Evolutionary conservation across 2,113 vertebrate species (phyloP), one percentile per base, ranked within the genome.

Genomic region (Garra rufa): DNA sequence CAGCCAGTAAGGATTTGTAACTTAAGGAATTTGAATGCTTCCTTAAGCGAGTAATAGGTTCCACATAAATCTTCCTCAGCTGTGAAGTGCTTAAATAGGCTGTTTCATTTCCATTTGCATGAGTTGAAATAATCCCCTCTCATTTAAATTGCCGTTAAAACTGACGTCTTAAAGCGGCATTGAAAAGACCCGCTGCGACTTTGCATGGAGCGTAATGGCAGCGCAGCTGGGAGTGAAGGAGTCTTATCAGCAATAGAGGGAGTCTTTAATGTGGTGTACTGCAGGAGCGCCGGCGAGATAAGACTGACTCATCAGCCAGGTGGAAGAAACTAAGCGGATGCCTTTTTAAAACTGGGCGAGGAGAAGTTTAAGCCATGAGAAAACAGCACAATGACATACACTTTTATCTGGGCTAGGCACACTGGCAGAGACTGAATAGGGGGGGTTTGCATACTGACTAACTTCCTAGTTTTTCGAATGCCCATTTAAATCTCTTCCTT

Each of bases 361-460:
- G 34, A 82, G 84, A 86, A 83, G 82, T 86, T 88, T 83, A 81
- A 81, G 79, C 46, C 65, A n/a, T 52, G 65, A 81, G 63, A 41
- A 81, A 81, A 81, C 70, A 81, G 55, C 41, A 83, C 76, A 73
- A 63, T 73, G 48, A 41, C 84, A 46, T 3, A 38, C 28, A 11
- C 83, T 57, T 90, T 93, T 94, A 94, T 94, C 91, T 83, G 85
- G 90, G 55, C 67, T 81, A 69, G 44, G 71, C 70, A 83, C 69
- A 74, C 76, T 76, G 75, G 41, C 50, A 70, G 77, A 88, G 83
- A 90, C 86, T 88, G 41, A 82, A 85, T 85, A 15, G 61, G 24
- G 28, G 61, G 46, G 46, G 3, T 48, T 81, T 81, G 46, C 79
- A 69, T 55, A 69, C 46, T 52, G 65, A 24, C 63, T 17, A 52